Evolutionary conservation across 2,113 vertebrate species (phyloP).

Genomic region (Benthochromis sp.): DNA sequence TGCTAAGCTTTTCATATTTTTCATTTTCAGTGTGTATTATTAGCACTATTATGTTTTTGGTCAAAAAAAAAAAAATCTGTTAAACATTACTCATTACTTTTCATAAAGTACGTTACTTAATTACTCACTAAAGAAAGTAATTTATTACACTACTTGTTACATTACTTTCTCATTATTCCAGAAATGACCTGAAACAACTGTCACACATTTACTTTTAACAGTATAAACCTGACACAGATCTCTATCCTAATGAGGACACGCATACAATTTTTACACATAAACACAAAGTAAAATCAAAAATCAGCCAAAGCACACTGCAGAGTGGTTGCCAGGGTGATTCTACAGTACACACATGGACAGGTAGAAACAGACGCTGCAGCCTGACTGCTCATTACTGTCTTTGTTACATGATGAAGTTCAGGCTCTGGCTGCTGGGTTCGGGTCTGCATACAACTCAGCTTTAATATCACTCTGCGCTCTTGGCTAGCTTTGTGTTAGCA

Average conservation of each 20-base stretch:
- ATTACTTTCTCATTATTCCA: neutral
- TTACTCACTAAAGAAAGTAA: neutral
- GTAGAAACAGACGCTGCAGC: neutral
- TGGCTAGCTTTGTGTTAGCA: neutral
- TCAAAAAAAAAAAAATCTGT: neutral
- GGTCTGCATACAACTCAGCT: neutral
- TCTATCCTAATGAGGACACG: neutral
- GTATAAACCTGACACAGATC: neutral
- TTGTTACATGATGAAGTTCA: neutral
- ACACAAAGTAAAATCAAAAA: neutral
- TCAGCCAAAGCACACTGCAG: neutral
- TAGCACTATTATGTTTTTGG: neutral
- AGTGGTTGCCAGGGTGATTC: neutral
- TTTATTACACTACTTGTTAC: neutral
- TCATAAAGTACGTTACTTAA: neutral
- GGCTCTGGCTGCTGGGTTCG: neutral
- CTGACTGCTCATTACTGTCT: neutral
- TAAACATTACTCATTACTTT: neutral
- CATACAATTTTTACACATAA: neutral
- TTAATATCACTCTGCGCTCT: neutral
- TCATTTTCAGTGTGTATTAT: neutral
- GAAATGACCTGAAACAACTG: neutral
- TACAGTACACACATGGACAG: neutral
- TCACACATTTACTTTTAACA: neutral
- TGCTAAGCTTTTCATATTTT: neutral